Conservation (phyloP, 2,888 invertebrate genomes). For the Unio pictorum region DNA sequence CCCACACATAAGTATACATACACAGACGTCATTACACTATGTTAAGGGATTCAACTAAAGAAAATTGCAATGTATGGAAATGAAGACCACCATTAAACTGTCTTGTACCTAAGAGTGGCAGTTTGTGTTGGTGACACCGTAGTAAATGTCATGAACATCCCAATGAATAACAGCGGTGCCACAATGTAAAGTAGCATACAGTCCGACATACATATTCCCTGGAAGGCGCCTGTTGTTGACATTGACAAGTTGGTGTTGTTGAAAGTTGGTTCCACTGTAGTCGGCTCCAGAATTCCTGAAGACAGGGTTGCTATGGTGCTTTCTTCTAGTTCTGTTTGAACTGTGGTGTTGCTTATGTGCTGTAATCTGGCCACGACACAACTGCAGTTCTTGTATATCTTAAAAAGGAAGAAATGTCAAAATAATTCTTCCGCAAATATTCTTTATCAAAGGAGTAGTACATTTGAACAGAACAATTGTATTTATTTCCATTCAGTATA, state of each 20-base stretch:
- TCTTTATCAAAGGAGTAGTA: background rate
- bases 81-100: background rate
- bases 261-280: constrained; percentile 1
- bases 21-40: background rate
- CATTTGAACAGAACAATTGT: background rate
- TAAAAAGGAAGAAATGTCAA: constrained; percentile 2
- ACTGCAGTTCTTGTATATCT: constrained; percentile 42
- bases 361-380: constrained; percentile 29
- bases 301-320: constrained; percentile 3
- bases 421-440: background rate
- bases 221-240: constrained; percentile 23
- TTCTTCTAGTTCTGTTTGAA: background rate
- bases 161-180: constrained; percentile 41
- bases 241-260: constrained; percentile 21
- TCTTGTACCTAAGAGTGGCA: constrained; percentile 39
- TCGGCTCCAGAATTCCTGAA: constrained; percentile 3
- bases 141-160: constrained; percentile 46
- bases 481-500: too few species aligned
- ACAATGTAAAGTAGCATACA: constrained; percentile 42
- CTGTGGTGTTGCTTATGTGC: constrained; percentile 8
- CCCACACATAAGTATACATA: background rate
- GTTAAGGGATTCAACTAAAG: background rate
- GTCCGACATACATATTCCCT: constrained; percentile 42
- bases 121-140: constrained; percentile 46
- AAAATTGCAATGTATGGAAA: background rate